Evolutionary conservation across 2,113 vertebrate species (phyloP).

Genomic region (Psilopogon haemacephalus): DNA sequence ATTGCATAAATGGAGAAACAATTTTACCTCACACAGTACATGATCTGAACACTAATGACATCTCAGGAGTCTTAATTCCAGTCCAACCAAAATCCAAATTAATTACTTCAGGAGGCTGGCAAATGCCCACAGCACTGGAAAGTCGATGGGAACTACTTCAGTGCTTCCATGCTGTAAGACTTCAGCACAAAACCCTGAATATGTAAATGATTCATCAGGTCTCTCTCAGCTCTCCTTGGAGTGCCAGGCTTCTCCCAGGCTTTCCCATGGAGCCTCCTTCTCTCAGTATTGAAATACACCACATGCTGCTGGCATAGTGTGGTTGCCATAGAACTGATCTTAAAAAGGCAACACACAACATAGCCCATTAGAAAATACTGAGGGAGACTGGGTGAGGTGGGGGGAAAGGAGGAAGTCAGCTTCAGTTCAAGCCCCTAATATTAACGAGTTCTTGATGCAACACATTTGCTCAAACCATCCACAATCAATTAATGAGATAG

Average conservation of each 20-base stretch:
- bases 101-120: not conserved
- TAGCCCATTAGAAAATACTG: not conserved
- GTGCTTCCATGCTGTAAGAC: not conserved
- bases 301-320: not conserved
- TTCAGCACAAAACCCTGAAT: not conserved
- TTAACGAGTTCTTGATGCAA: not conserved
- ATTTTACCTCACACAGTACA: not conserved
- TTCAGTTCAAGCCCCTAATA: not conserved
- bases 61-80: not conserved
- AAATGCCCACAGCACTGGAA: not conserved
- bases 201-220: not conserved
- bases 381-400: not conserved
- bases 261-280: not conserved
- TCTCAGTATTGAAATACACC: not conserved
- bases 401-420: not conserved
- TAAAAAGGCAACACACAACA: not conserved
- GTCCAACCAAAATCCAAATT: not conserved
- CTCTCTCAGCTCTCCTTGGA: not conserved
- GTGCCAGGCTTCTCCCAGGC: not conserved
- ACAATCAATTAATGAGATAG: not conserved
- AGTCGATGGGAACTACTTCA: not conserved
- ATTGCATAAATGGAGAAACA: not conserved
- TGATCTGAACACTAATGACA: not conserved
- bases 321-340: not conserved
- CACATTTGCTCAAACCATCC: not conserved